Evolutionary conservation across 2,888 invertebrate genomes (phyloP).

Genomic region (Epiblema foenella): DNA sequence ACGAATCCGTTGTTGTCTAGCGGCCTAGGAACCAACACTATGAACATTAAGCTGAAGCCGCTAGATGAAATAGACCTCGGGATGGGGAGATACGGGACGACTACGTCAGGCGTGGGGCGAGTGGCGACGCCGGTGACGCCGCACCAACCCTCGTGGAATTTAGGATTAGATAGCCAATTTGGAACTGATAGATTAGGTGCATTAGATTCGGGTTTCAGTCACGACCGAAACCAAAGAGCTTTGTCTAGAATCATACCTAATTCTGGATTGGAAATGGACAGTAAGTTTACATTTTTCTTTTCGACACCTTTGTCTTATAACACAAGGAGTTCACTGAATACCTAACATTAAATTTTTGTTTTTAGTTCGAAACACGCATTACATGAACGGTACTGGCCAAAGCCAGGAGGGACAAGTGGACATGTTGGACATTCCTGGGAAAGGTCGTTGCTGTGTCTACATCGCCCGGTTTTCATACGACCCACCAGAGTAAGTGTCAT

Average conservation of each 20-base stretch:
- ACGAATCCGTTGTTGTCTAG: constrained; percentile 87
- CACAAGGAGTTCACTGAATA: background rate
- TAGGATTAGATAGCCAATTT: constrained; percentile 87
- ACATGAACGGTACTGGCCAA: constrained; percentile 83
- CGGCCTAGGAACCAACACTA: constrained; percentile 84
- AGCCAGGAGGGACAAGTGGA: constrained; percentile 91
- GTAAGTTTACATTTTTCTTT: constrained; percentile 56
- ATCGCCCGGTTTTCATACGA: constrained; percentile 93
- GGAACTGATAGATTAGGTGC: constrained; percentile 84
- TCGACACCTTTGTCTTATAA: background rate
- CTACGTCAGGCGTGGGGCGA: constrained; percentile 76
- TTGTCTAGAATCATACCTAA: constrained; percentile 82
- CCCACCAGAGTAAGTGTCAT: constrained; percentile 86
- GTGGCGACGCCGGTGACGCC: constrained; percentile 87
- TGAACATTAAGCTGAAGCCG: constrained; percentile 88
- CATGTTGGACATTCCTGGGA: constrained; percentile 97
- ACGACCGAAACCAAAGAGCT: constrained; percentile 85
- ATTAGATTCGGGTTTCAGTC: constrained; percentile 84
- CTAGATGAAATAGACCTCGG: constrained; percentile 90
- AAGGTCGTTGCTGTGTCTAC: constrained; percentile 96
- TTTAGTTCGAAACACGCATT: constrained; percentile 80
- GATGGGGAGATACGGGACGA: constrained; percentile 83
- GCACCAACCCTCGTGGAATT: constrained; percentile 84
- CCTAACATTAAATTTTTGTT: constrained; percentile 30
- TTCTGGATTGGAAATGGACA: constrained; percentile 78